These are phyloP conservation scores for Ctenopoma kingsleyae DNA, from an alignment of 2,797 vertebrate species.

Conservation along the genomic window DNA sequence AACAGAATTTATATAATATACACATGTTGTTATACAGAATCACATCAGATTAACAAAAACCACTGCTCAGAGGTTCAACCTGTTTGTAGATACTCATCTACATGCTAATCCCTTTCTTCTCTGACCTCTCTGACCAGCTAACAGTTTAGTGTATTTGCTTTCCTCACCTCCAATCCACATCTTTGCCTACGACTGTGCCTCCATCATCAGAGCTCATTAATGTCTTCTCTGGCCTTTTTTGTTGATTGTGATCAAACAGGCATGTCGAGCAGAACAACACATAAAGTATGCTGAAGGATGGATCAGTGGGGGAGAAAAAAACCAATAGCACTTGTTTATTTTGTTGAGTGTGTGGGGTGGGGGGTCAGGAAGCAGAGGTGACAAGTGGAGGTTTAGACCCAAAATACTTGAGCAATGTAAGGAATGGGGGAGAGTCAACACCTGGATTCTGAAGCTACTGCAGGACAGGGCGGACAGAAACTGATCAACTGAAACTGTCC, in stretches of 20 bases:
- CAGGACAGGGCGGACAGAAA: constrained; percentile 55
- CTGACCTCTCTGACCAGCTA: constrained; percentile 31
- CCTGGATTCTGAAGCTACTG: constrained; percentile 67
- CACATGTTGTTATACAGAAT: constrained; percentile 12
- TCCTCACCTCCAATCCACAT: constrained; percentile 68
- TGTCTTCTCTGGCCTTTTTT: constrained; percentile 49
- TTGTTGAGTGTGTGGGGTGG: constrained; percentile 31
- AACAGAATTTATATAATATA: background rate
- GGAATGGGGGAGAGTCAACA: constrained; percentile 46
- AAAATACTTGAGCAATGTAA: constrained; percentile 55
- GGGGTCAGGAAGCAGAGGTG: constrained; percentile 77
- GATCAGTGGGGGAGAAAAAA: constrained; percentile 35
- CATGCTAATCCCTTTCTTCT: constrained; percentile 24
- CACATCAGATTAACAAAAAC: background rate
- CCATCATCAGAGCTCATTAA: constrained; percentile 65
- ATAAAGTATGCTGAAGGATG: constrained; percentile 19
- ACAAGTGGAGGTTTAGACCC: constrained; percentile 48
- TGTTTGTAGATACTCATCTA: constrained; percentile 28
- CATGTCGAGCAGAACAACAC: constrained; percentile 28
- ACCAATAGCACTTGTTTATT: constrained; percentile 74
- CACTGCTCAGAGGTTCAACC: constrained; percentile 20
- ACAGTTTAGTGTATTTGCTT: constrained; percentile 52
- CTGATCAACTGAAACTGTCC: constrained; percentile 54
- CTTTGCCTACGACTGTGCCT: constrained; percentile 22
- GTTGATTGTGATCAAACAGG: constrained; percentile 74